Percentiles rank a stretch among this genome's conserved stretches.
These are phyloP conservation scores for Tiliacea aurago DNA, from an alignment of 2,888 invertebrate genomes.

Conservation along the genomic window DNA sequence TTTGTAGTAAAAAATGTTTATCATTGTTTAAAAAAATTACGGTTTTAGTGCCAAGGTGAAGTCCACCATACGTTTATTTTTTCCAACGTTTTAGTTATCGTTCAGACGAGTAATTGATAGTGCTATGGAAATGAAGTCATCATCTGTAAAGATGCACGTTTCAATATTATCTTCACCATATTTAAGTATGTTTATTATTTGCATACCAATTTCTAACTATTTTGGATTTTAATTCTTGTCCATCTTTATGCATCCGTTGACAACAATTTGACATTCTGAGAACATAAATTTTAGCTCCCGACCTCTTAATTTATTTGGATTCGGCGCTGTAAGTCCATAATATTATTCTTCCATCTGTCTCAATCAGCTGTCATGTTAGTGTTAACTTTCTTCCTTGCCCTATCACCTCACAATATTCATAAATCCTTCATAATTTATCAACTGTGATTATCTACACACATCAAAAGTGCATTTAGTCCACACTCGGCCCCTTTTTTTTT, in stretches of 20 bases:
- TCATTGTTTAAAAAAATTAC: conserved; percentile 33
- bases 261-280: background rate
- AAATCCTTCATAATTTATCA: background rate
- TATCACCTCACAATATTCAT: background rate
- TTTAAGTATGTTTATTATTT: background rate
- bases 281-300: background rate
- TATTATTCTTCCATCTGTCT: background rate
- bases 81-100: background rate
- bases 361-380: background rate
- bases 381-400: background rate
- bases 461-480: too few species aligned
- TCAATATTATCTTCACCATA: background rate
- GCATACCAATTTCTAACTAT: background rate
- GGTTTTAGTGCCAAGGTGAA: conserved; percentile 36
- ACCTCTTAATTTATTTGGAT: background rate
- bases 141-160: background rate
- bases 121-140: background rate
- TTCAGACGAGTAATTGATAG: background rate
- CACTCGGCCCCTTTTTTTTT: too few species aligned
- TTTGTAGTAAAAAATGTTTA: conserved; percentile 22
- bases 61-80: conserved; percentile 5
- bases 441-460: background rate
- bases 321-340: background rate
- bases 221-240: background rate
- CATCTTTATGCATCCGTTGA: background rate